These are phyloP conservation scores for Anguilla marmorata DNA, from an alignment of 2,797 vertebrate genomes.

Conservation along the genomic window DNA sequence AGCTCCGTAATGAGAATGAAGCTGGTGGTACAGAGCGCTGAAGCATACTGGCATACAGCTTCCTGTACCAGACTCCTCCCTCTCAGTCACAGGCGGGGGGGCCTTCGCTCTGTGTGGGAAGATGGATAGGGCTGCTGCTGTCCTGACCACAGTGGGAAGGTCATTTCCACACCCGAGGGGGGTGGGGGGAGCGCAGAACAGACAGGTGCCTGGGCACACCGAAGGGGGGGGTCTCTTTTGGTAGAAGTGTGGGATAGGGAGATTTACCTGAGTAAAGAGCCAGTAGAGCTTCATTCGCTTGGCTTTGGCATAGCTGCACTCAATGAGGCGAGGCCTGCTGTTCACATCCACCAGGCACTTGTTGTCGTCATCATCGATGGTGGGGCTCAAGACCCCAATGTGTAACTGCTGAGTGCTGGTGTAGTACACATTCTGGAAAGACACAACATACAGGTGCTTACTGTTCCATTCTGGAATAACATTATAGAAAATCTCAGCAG, in stretches of 20 bases:
- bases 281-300: conserved; percentile 98
- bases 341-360: conserved; percentile 98
- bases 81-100: not conserved
- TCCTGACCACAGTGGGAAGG: not conserved
- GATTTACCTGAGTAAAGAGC: conserved; percentile 92
- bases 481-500: not conserved
- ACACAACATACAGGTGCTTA: conserved; percentile 36
- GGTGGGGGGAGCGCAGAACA: too few relatives aligned
- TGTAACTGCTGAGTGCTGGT: conserved; percentile 88
- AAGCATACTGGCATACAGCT: conserved; percentile 2
- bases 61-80: not conserved
- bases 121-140: not conserved
- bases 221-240: not conserved
- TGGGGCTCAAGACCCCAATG: conserved; percentile 90
- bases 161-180: not conserved
- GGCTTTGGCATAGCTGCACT: conserved; percentile 92
- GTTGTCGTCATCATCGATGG: conserved; percentile 94
- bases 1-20: conserved; percentile 25
- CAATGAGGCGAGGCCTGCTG: conserved; percentile 87
- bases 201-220: too few relatives aligned
- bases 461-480: not conserved
- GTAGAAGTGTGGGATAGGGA: not conserved
- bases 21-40: conserved; percentile 6
- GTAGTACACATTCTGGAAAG: conserved; percentile 96
- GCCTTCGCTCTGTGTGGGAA: not conserved